Conservation (phyloP, 2,797 vertebrate species). For the Apogon hyalosoma region DNA sequence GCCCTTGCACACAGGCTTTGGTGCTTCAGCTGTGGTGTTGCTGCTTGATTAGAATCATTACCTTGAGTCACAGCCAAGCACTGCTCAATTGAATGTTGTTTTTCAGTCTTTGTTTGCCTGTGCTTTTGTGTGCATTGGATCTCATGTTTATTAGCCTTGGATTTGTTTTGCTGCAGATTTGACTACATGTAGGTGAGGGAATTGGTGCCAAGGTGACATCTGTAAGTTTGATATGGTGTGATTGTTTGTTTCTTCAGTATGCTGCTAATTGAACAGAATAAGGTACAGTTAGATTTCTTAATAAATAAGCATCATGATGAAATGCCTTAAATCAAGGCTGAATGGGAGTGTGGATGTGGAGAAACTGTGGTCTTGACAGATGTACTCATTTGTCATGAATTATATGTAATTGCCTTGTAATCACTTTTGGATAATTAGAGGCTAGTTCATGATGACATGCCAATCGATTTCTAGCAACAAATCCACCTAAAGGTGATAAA, state of each 20-base stretch:
- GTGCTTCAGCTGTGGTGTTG: conserved; percentile 29
- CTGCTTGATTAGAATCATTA: conserved; percentile 67
- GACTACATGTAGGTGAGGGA: conserved; percentile 23
- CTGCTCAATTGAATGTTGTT: conserved; percentile 48
- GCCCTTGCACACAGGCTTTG: conserved; percentile 5
- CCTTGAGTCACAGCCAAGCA: conserved; percentile 53
- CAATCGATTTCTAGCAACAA: conserved; percentile 42
- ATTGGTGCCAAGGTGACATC: conserved; percentile 26
- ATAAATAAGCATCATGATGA: conserved; percentile 25
- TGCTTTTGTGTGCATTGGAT: conserved; percentile 24
- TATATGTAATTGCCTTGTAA: conserved; percentile 61
- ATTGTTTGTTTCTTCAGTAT: conserved; percentile 3
- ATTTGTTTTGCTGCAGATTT: conserved; percentile 39
- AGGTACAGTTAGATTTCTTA: conserved; percentile 1
- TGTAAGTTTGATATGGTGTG: conserved; percentile 9
- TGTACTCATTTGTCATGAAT: conserved; percentile 70
- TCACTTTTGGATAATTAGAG: conserved; percentile 70
- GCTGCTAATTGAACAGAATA: conserved; percentile 2
- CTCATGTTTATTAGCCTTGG: conserved; percentile 40
- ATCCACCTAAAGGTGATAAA: conserved; percentile 41
- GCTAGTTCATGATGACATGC: conserved; percentile 45
- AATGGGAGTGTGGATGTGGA: conserved; percentile 25
- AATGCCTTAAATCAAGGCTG: conserved; percentile 39
- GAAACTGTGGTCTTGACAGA: conserved; percentile 56
- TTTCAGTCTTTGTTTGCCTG: conserved; percentile 53